Evolutionary conservation across 1,140 invertebrate genomes (phyloP).

Genomic region (Dinoponera quadriceps): DNA sequence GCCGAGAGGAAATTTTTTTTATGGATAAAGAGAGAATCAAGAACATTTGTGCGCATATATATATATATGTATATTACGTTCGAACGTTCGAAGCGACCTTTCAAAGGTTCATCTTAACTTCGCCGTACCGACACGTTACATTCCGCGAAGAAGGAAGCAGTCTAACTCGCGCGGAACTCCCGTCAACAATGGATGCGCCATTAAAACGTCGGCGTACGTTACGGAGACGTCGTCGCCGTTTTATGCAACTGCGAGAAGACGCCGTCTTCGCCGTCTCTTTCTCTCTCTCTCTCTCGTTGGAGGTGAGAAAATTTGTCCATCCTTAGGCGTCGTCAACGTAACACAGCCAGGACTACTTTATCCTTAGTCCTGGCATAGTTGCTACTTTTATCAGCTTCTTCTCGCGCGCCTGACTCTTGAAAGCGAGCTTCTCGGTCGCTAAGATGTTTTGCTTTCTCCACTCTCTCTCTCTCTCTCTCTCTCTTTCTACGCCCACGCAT

Average conservation of each 20-base stretch:
- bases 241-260: too few species aligned
- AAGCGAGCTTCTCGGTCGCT: not conserved
- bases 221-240: not conserved
- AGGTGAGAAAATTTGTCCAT: not conserved
- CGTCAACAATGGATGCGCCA: not conserved
- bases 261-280: too few species aligned
- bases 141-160: constrained; percentile 1
- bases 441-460: constrained; percentile 14
- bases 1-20: not conserved
- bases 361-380: constrained; percentile 1
- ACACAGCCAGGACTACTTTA: not conserved
- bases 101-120: not conserved
- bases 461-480: too few species aligned
- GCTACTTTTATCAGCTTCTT: not conserved
- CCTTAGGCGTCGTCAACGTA: not conserved
- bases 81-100: not conserved
- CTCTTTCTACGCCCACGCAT: not conserved
- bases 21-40: not conserved
- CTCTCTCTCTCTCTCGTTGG: too few species aligned
- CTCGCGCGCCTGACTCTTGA: not conserved
- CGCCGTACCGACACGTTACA: not conserved
- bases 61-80: too few species aligned
- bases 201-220: constrained; percentile 21
- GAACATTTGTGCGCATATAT: not conserved
- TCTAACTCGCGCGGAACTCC: not conserved